Evolutionary conservation across 2,888 invertebrate species (phyloP).

Genomic region (Brenthis ino): DNA sequence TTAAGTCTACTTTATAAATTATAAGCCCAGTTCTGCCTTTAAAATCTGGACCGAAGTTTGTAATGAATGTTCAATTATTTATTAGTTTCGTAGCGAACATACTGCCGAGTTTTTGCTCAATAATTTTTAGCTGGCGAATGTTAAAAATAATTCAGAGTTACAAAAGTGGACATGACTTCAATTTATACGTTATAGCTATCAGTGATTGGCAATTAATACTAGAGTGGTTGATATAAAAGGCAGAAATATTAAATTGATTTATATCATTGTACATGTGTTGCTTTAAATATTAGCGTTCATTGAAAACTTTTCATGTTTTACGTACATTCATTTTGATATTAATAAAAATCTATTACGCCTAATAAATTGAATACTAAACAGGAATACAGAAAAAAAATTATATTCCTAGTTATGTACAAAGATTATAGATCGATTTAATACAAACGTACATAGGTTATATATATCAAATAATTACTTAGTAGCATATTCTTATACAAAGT

Average conservation of each 20-base stretch:
- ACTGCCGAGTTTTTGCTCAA: slow-evolving; percentile 32
- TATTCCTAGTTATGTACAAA: too few species aligned
- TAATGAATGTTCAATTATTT: slow-evolving; percentile 39
- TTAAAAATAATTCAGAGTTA: slow-evolving; percentile 27
- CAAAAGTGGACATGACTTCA: slow-evolving; percentile 27
- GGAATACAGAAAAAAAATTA: too few species aligned
- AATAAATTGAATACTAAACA: too few species aligned
- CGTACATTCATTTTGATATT: too few species aligned
- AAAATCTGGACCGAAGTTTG: slow-evolving; percentile 28
- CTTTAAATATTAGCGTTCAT: not conserved
- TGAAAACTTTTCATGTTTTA: not conserved
- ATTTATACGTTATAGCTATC: slow-evolving; percentile 10
- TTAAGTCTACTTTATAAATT: slow-evolving; percentile 30
- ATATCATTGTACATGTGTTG: not conserved
- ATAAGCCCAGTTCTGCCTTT: slow-evolving; percentile 32
- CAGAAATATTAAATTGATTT: not conserved
- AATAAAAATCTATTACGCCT: too few species aligned
- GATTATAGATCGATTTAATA: too few species aligned
- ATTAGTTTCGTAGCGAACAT: slow-evolving; percentile 33
- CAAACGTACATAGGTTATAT: too few species aligned
- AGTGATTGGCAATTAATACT: slow-evolving; percentile 17
- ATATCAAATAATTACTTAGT: too few species aligned
- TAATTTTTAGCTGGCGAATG: slow-evolving; percentile 27
- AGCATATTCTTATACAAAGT: too few species aligned
- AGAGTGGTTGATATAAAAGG: slow-evolving; percentile 8